Conservation (phyloP, 2,888 invertebrate genomes). For the Gari tellinella region DNA sequence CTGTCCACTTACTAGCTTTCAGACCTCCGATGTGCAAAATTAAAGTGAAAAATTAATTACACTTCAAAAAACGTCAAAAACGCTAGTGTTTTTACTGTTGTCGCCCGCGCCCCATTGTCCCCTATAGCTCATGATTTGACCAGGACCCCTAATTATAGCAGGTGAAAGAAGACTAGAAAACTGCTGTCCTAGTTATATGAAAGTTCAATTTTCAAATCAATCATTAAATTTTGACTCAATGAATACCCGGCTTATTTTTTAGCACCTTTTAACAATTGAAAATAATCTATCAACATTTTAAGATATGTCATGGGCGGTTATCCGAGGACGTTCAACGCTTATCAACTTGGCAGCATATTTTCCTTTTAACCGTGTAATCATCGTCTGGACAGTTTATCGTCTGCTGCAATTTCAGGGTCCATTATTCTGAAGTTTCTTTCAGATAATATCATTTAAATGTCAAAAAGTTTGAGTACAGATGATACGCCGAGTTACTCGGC, state of each 20-base stretch:
- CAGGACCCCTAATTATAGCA: slow-evolving; percentile 60
- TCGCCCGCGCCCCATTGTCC: slow-evolving; percentile 44
- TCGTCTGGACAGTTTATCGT: no score
- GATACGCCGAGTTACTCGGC: no score
- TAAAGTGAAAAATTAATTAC: slow-evolving; percentile 65
- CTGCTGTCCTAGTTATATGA: slow-evolving; percentile 49
- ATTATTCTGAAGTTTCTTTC: no score
- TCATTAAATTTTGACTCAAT: slow-evolving; percentile 45
- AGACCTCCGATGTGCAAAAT: slow-evolving; percentile 47
- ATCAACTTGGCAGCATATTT: not conserved
- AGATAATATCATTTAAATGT: no score
- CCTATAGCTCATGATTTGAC: slow-evolving; percentile 39
- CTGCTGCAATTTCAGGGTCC: no score
- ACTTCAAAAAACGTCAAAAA: slow-evolving; percentile 42
- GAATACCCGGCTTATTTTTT: slow-evolving; percentile 51
- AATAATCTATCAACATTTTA: slow-evolving; percentile 49
- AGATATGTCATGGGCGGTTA: not conserved
- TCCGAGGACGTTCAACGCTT: not conserved
- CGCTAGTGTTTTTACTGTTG: slow-evolving; percentile 48
- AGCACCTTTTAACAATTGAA: slow-evolving; percentile 41
- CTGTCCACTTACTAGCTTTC: slow-evolving; percentile 49
- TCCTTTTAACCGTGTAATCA: no score
- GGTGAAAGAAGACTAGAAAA: slow-evolving; percentile 57
- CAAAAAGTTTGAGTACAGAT: no score
- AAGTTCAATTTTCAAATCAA: slow-evolving; percentile 61